A percentile compares a stretch with the other conserved stretches of the same genome.
These are phyloP conservation scores for Anoplopoma fimbria DNA, from an alignment of 2,113 vertebrate species.

Conservation along the genomic window DNA sequence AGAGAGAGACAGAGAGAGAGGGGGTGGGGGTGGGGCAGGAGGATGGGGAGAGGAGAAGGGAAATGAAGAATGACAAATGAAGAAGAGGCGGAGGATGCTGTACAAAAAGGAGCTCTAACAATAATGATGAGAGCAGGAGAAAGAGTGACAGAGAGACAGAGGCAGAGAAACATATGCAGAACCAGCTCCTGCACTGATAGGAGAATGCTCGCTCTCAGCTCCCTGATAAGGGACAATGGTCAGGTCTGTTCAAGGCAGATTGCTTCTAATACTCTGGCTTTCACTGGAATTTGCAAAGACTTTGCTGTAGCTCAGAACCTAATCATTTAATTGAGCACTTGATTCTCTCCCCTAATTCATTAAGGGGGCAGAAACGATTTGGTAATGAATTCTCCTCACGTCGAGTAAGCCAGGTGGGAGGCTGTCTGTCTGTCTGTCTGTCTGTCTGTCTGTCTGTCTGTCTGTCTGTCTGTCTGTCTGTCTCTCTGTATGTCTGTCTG, in stretches of 20 bases:
- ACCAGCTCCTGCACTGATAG: constrained; percentile 72
- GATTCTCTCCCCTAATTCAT: constrained; percentile 79
- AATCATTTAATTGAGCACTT: constrained; percentile 85
- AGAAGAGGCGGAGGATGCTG: constrained; percentile 53
- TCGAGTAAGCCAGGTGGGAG: constrained; percentile 69
- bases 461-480: constrained; percentile 44
- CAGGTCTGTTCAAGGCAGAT: constrained; percentile 80
- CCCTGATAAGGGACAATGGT: constrained; percentile 77
- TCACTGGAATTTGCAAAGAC: constrained; percentile 74
- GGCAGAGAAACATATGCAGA: constrained; percentile 70
- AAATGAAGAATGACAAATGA: constrained; percentile 69
- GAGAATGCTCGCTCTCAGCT: constrained; percentile 68
- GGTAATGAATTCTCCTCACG: constrained; percentile 75
- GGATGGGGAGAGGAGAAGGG: not conserved
- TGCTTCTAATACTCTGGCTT: constrained; percentile 77
- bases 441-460: constrained; percentile 43
- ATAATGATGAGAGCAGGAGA: constrained; percentile 65
- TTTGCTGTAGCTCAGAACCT: constrained; percentile 74
- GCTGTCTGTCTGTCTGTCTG: constrained; percentile 52
- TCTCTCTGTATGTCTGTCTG: no score
- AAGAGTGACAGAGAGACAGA: constrained; percentile 64
- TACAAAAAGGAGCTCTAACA: constrained; percentile 60
- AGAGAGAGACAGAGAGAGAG: not conserved
- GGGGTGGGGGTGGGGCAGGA: not conserved
- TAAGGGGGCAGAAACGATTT: constrained; percentile 74